These are phyloP conservation scores for Erythrolamprus reginae DNA, from an alignment of 2,113 vertebrate species.

Conservation along the genomic window DNA sequence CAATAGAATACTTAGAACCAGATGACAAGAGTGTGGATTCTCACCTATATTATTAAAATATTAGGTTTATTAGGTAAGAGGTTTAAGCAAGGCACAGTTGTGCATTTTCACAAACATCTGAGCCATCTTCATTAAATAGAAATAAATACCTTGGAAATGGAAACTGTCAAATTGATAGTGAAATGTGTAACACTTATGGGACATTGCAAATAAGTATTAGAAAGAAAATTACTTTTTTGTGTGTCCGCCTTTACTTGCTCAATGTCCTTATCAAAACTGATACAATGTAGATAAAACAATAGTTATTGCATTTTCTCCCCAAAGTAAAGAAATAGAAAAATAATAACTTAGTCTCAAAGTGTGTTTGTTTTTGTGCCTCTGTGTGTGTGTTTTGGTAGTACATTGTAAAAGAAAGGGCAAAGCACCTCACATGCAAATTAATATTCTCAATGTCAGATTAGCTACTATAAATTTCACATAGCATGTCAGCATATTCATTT, in stretches of 20 bases:
- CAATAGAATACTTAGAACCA: not conserved
- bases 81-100: not conserved
- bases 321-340: not conserved
- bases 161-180: not conserved
- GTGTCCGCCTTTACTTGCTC: not conserved
- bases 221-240: not conserved
- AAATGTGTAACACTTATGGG: not conserved
- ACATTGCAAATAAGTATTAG: not conserved
- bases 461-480: not conserved
- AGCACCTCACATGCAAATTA: not conserved
- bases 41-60: not conserved
- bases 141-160: not conserved
- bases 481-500: not conserved
- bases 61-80: not conserved
- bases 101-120: not conserved
- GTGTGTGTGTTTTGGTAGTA: not conserved
- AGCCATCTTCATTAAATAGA: not conserved
- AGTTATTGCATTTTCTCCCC: not conserved
- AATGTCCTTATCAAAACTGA: not conserved
- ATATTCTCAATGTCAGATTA: not conserved
- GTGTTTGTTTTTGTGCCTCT: not conserved
- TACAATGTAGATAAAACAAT: not conserved
- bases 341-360: not conserved
- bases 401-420: not conserved
- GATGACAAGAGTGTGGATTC: not conserved